phyloP scores from a whole-genome alignment of 2,113 vertebrate species.

The Muntiacus muntjak region DNA sequence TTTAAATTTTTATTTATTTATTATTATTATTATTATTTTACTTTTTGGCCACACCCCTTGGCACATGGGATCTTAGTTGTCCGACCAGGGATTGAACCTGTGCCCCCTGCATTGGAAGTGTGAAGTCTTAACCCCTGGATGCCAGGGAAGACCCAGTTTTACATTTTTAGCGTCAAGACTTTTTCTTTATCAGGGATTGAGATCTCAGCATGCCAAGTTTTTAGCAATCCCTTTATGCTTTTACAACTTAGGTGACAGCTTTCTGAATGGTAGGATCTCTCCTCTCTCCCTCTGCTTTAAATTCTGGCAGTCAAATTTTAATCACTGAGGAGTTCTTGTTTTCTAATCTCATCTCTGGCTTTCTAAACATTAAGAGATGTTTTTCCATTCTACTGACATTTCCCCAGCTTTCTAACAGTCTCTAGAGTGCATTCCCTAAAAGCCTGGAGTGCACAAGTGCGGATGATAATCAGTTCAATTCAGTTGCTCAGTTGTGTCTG shows the following conservation, averaged over 20 bases:
- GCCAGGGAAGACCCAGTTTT: background rate
- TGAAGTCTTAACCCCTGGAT: background rate
- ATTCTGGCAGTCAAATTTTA: background rate
- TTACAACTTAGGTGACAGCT: background rate
- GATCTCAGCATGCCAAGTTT: background rate
- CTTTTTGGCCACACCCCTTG: background rate
- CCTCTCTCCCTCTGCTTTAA: background rate
- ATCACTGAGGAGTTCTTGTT: background rate
- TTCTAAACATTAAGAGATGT: background rate
- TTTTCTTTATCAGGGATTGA: background rate
- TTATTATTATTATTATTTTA: background rate
- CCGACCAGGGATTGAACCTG: background rate
- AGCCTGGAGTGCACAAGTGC: background rate
- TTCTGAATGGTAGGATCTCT: background rate
- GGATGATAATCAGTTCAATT: background rate
- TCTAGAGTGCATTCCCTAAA: background rate
- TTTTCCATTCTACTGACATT: background rate
- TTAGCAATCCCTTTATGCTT: background rate
- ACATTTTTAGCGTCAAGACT: background rate
- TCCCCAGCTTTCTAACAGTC: background rate
- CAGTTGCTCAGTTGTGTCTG: background rate
- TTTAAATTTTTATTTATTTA: background rate
- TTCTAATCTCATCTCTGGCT: background rate
- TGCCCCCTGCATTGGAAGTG: background rate
- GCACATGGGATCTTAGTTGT: background rate